Base-by-base conservation (phyloP, 1,140 invertebrate species). In the Cydia fagiglandana region DNA sequence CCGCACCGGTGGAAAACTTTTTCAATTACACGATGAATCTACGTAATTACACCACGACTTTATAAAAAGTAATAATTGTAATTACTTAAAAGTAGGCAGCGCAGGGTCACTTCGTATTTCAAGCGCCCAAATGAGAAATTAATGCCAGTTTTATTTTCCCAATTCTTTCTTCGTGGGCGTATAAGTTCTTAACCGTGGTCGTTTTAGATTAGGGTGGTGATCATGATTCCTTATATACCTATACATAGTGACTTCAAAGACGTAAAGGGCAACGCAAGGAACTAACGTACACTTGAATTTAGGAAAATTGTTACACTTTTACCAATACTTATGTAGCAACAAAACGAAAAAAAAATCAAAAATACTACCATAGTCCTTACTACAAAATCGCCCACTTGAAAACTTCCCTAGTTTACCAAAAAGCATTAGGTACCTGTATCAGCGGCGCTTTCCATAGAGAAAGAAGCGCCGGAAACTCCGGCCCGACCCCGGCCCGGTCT, bases 1-100 rank as follows among this genome's bases (percentile, higher is more conserved):
- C 82, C 78, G 79, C 82, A 87, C 90, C 88, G 87, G 84, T 84
- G 83, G 78, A 87, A 90, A 91, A 92, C 79, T 92, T 92, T 92
- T 92, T 89, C 90, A 90, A 92, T 92, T 92, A 90, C 70, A 70
- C 30, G 66, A 20, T 73, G 75, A 80, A 79, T 70, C 64, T 73
- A 77, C 47, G 76, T 83, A 84, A 84, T 84, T 83, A 81, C 66
- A 70, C 77, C 76, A 76, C 77, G 81, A 78, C 78, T 79, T 24
- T 79, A 80, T 73, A 77, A 68, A 68, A 79, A 79, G 45, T 50
- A 53, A 82, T 78, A 82, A 77, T 76, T 77, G 74, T 79, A 77
- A 79, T 80, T 80, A 73, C 73, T 74, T 78, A 78, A 68, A 76
- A 47, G 73, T 74, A 78, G 41, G 53, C 61, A 47, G 75, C 30